Percentiles rank a stretch among this genome's conserved stretches.
These are phyloP conservation scores for Bergia puertoricense DNA, from an alignment of 92 coral and sea anemone species.

Conservation along the genomic window DNA sequence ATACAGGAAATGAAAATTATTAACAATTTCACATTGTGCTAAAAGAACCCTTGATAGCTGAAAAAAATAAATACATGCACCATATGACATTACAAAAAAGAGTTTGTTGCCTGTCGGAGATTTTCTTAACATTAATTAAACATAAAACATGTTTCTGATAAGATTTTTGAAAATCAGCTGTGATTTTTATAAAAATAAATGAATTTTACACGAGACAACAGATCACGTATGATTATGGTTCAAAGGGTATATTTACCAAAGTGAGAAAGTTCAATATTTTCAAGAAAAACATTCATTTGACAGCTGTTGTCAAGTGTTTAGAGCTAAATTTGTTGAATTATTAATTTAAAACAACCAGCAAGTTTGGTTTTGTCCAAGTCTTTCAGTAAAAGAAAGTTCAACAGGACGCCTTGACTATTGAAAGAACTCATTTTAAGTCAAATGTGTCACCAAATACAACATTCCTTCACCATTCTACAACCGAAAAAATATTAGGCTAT, in stretches of 20 bases:
- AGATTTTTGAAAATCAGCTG: too few species aligned
- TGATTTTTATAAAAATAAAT: too few species aligned
- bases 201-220: too few species aligned
- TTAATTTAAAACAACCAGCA: conserved; percentile 16
- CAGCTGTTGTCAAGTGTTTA: neutral
- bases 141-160: too few species aligned
- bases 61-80: too few species aligned
- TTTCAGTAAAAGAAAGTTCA: conserved; percentile 1
- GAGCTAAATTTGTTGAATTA: conserved; percentile 9
- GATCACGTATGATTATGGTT: neutral
- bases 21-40: too few species aligned
- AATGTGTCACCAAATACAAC: neutral
- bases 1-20: too few species aligned
- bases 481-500: neutral
- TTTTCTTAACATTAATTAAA: too few species aligned
- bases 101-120: too few species aligned
- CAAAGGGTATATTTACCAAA: neutral
- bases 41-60: too few species aligned
- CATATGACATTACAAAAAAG: too few species aligned
- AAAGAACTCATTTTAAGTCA: neutral
- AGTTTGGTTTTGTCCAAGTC: neutral
- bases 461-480: neutral
- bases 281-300: neutral
- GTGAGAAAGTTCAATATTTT: neutral
- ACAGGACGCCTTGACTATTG: neutral